Percentiles rank a stretch among this genome's conserved stretches.
These are phyloP conservation scores for Enteromius trimaculatus DNA, from an alignment of 2,797 vertebrate genomes.

Conservation along the genomic window DNA sequence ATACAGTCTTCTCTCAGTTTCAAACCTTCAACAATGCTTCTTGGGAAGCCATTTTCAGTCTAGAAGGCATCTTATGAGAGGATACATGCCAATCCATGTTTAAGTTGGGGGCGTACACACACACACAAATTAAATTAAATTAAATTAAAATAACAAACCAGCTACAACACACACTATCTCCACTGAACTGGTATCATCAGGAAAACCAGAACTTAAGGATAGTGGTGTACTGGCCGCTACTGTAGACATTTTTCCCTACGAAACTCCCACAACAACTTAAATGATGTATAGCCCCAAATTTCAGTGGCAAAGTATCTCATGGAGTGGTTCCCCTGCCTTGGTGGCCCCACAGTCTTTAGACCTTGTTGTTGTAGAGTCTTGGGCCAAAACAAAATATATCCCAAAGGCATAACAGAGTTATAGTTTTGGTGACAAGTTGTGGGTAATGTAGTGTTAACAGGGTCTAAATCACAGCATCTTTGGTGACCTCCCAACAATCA, in stretches of 20 bases:
- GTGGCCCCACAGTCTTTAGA: background rate
- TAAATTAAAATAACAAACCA: background rate
- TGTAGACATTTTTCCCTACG: background rate
- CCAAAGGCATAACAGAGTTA: background rate
- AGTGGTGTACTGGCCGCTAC: background rate
- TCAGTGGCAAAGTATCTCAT: background rate
- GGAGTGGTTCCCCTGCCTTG: background rate
- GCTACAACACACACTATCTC: background rate
- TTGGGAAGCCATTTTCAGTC: background rate
- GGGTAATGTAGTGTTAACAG: background rate
- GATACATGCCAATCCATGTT: background rate
- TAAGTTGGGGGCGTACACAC: background rate
- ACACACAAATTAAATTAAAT: background rate
- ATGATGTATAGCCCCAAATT: constrained; percentile 3
- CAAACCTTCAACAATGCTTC: constrained; percentile 1
- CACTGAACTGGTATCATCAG: background rate
- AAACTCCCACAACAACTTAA: background rate
- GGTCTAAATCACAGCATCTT: constrained; percentile 33
- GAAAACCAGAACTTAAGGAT: background rate
- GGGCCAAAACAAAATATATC: background rate
- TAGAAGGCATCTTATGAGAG: constrained; percentile 10
- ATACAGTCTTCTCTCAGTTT: background rate
- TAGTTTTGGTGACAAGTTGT: constrained; percentile 12
- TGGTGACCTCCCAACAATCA: constrained; percentile 2
- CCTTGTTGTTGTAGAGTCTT: background rate